Percentiles rank a stretch among this genome's conserved stretches.
Conservation (phyloP, 2,888 invertebrate species). For the Tiliacea aurago region DNA sequence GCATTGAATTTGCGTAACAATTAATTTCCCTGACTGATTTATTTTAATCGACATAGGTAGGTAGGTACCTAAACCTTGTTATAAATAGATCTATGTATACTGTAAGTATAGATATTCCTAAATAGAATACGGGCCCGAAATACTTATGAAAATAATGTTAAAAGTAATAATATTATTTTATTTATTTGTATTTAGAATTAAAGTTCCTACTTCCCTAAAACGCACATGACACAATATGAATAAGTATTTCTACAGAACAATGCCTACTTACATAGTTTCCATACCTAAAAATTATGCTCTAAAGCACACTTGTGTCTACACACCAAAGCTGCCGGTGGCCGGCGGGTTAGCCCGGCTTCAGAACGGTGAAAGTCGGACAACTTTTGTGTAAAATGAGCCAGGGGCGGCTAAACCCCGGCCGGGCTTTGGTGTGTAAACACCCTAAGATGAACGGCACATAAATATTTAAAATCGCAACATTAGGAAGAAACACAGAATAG, state of each 20-base stretch:
- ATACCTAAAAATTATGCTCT: background rate
- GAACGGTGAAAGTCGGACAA: background rate
- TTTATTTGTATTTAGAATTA: background rate
- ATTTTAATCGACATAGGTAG: background rate
- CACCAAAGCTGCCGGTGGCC: background rate
- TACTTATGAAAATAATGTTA: too few species aligned
- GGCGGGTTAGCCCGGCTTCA: background rate
- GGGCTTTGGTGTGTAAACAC: background rate
- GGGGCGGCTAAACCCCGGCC: background rate
- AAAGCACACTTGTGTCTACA: background rate
- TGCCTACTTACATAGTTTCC: background rate
- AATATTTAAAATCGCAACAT: constrained; percentile 4
- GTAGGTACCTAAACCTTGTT: background rate
- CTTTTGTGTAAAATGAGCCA: background rate
- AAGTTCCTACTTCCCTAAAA: constrained; percentile 19
- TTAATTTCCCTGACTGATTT: background rate
- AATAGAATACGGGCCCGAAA: constrained; percentile 14
- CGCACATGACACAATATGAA: constrained; percentile 24
- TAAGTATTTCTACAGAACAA: constrained; percentile 1
- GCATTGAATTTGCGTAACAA: background rate
- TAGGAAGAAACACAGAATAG: background rate
- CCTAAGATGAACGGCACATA: background rate
- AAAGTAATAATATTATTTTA: too few species aligned
- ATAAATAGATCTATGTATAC: too few species aligned
- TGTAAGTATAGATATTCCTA: background rate